Evolutionary conservation across 2,797 vertebrate genomes (phyloP), one percentile per base, ranked within the genome.

Genomic region (Coreius guichenoti): DNA sequence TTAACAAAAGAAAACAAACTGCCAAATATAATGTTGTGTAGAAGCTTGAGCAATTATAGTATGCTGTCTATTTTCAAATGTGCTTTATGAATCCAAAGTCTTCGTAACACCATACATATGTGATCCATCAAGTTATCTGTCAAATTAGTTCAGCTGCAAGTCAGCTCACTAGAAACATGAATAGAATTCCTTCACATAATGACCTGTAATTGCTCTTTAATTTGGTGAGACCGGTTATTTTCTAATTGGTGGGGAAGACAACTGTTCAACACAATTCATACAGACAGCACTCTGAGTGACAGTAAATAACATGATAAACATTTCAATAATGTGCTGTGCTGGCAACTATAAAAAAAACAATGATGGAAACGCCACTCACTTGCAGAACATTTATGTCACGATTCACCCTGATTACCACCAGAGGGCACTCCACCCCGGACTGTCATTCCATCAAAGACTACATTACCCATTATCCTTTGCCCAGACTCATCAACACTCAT

Each of bases 171-270:
- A 47, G 16, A 79, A 31, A 79, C 39, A 26, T 79, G 36, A 63
- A 63, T 45, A 39, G 21, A 47, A 69, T 69, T 51, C 45, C 45
- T 45, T n/a, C 8, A 61, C 13, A 47, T 83, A 31, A 73, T 47
- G 12, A 61, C 19, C 47, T 13, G 31, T 81, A 81, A 82, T 68
- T 76, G 73, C 19, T 13, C 23, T 81, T 43, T 80, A 33, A 33
- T 68, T 54, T 1, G 39, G 26, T 19, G 31, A 56, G 23, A 79
- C n/a, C 33, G n/a, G 68, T 83, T 68, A 67, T 54, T 39, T 75
- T 83, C 16, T 70, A 78, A 70, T 78, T 7, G 21, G 19, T 69
- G n/a, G 47, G 47, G 21, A 78, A 83, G 47, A 84, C 13, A 85
- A 23, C 67, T 19, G n/a, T 54, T 72, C 33, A 56, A 7, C 63